Evolutionary conservation across 2,888 invertebrate genomes (phyloP).

Genomic region (Esperia sulphurella): DNA sequence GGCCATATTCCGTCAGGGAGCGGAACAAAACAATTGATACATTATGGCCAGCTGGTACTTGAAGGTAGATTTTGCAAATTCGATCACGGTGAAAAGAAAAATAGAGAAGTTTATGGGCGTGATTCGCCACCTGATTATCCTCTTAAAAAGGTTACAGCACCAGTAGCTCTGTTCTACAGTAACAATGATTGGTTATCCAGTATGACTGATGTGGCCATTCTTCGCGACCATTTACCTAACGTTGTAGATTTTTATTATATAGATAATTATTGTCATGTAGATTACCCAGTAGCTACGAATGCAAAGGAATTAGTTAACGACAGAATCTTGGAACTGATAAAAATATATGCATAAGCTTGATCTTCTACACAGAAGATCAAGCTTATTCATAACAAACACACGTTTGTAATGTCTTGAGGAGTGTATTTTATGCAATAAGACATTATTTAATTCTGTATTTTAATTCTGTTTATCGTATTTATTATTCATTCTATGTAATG

Average conservation of each 20-base stretch:
- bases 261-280: conserved; percentile 20
- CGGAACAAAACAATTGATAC: conserved; percentile 48
- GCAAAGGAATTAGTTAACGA: neutral
- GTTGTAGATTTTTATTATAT: conserved; percentile 28
- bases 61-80: conserved; percentile 14
- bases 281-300: neutral
- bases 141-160: neutral
- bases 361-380: too few relatives aligned
- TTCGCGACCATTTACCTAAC: conserved; percentile 3
- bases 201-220: neutral
- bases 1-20: conserved; percentile 42
- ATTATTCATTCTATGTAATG: too few relatives aligned
- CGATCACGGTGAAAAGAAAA: conserved; percentile 7
- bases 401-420: too few relatives aligned
- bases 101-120: conserved; percentile 6
- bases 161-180: conserved; percentile 16
- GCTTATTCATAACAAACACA: too few relatives aligned
- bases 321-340: neutral
- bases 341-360: neutral
- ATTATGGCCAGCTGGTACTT: conserved; percentile 16
- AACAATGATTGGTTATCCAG: conserved; percentile 15
- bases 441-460: too few relatives aligned
- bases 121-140: neutral
- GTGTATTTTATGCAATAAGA: too few relatives aligned
- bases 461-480: too few relatives aligned